Conservation (phyloP, 2,113 vertebrate genomes). For the Nesoenas mayeri region DNA sequence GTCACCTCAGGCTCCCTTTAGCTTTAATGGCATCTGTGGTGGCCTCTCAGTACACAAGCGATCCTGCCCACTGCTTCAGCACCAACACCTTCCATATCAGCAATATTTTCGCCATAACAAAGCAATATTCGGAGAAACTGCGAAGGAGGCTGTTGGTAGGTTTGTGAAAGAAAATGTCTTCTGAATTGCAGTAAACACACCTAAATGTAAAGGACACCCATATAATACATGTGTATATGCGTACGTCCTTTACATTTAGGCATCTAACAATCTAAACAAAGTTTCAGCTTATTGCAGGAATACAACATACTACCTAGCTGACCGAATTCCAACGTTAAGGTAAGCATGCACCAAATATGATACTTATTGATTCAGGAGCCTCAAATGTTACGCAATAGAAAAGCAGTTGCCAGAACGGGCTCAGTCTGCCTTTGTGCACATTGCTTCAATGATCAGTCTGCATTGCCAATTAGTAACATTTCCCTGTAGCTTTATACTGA, state of each 20-base stretch:
- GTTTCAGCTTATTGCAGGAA: neutral
- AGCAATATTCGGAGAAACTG: neutral
- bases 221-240: neutral
- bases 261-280: neutral
- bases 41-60: no score
- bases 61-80: neutral
- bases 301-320: neutral
- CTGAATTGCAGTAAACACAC: neutral
- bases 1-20: no score
- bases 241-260: neutral
- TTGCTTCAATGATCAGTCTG: neutral
- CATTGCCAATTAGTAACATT: neutral
- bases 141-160: neutral
- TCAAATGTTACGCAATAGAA: neutral
- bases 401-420: neutral
- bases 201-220: neutral
- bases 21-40: no score
- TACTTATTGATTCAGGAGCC: neutral
- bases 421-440: neutral
- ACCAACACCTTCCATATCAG: neutral
- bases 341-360: neutral
- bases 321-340: neutral
- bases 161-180: neutral
- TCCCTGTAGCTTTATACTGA: neutral
- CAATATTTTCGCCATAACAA: neutral